Evolutionary conservation across 2,888 invertebrate species (phyloP).

Genomic region (Ecdyonurus torrentis): DNA sequence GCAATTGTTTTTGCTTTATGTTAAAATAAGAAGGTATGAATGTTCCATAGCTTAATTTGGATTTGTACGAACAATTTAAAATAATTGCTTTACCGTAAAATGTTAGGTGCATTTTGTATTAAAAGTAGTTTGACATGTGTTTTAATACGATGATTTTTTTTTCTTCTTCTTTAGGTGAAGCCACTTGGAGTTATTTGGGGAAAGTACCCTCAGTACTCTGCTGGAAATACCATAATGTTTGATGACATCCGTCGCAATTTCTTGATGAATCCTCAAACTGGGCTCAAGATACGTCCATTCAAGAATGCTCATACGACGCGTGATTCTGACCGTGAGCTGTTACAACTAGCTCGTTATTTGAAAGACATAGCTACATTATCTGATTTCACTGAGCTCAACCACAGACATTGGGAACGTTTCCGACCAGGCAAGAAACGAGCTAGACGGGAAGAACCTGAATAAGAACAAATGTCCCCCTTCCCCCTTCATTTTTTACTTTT

Average conservation of each 20-base stretch:
- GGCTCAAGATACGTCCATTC: conserved; percentile 78
- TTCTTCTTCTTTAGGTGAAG: conserved; percentile 52
- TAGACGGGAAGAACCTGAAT: not conserved
- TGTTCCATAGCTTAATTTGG: too few relatives aligned
- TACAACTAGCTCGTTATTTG: conserved; percentile 65
- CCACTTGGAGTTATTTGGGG: conserved; percentile 96
- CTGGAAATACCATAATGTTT: conserved; percentile 94
- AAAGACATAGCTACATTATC: conserved; percentile 63
- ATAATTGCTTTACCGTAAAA: not conserved
- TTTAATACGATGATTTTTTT: too few relatives aligned
- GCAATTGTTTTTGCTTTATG: too few relatives aligned
- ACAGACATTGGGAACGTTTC: conserved; percentile 82
- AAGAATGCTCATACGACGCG: conserved; percentile 80
- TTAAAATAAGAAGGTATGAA: too few relatives aligned
- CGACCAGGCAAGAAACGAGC: conserved; percentile 25
- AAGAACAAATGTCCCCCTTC: too few relatives aligned
- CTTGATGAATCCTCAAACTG: conserved; percentile 92
- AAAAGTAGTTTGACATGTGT: conserved; percentile 1
- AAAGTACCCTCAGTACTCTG: conserved; percentile 70
- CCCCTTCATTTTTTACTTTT: too few relatives aligned
- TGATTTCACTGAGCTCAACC: conserved; percentile 72
- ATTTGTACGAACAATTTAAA: not conserved
- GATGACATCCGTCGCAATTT: conserved; percentile 93
- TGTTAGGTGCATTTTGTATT: not conserved
- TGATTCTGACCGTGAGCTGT: conserved; percentile 62